Evolutionary conservation across 2,888 invertebrate species (phyloP), one percentile per base, ranked within the genome.

Genomic region (Tetragnatha montana): DNA sequence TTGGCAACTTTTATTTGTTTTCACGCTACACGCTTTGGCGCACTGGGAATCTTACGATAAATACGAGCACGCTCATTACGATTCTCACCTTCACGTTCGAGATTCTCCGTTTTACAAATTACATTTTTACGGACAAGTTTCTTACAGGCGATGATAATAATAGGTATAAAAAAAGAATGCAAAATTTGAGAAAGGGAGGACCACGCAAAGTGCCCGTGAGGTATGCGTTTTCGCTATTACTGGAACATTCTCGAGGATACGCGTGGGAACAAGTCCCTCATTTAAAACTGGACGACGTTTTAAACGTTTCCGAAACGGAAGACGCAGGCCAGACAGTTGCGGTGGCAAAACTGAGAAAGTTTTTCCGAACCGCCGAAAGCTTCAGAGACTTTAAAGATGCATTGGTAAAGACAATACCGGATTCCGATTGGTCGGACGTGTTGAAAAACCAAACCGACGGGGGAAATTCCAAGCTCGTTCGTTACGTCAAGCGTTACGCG

Each of bases 31-130:
- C 22, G 82, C 82, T 2, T 21, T 82, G 74, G 74, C 73, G 0
- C 82, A 82, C 8, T 74, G n/a, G 60, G 73, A 82, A 6, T 12
- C 51, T 0, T 82, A 82, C 60, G 82, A 82, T 6, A 73, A 74
- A 60, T 82, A 74, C 35, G 60, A 60, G 7, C 82, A 82, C 22
- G 82, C 82, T 22, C 82, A 82, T 17, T 82, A 82, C 74, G 74
- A 82, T 8, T 74, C 51, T 6, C 74, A 82, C 22, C 8, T 74
- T 8, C 22, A 74, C 22, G n/a, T 82, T 0, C 47, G 51, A 82
- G 35, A 35, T 35, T 35, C 35, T 35, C 35, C 35, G 35, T 35
- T 35, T 35, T 35, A 35, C n/a, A 82, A 74, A 47, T n/a, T 82
- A 22, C 10, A 73, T 50, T 87, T 75, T 35, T 75, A 51, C 21